These are phyloP conservation scores for Diplodus sargus DNA, from an alignment of 2,797 vertebrate species.

Conservation along the genomic window DNA sequence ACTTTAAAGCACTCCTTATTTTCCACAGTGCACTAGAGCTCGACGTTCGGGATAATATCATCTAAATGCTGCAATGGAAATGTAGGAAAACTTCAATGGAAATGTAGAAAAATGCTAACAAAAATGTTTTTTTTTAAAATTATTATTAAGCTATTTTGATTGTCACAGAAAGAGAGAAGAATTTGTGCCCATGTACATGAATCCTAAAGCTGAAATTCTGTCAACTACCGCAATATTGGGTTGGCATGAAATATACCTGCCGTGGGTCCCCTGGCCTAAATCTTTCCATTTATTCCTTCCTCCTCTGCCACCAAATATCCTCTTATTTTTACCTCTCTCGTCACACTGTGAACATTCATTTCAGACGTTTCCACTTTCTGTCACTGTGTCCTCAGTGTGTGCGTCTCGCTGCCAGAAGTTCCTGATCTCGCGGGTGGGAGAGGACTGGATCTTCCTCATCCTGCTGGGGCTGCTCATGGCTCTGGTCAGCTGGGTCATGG, in stretches of 20 bases:
- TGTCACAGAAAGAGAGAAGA: too few relatives aligned
- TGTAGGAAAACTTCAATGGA: too few relatives aligned
- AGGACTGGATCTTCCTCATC: conserved; percentile 99
- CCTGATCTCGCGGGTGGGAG: conserved; percentile 94
- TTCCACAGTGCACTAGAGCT: background rate
- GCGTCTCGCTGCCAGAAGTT: conserved; percentile 92
- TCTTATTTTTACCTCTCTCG: background rate
- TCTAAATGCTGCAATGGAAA: too few relatives aligned
- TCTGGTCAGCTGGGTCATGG: conserved; percentile 99
- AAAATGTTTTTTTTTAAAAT: too few relatives aligned
- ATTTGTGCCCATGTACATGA: too few relatives aligned
- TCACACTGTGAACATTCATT: conserved; percentile 5
- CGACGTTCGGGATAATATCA: too few relatives aligned
- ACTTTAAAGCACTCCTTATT: background rate
- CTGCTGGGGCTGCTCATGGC: conserved; percentile 97
- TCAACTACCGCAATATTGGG: too few relatives aligned
- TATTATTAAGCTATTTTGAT: too few relatives aligned
- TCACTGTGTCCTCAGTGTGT: conserved; percentile 84
- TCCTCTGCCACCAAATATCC: background rate
- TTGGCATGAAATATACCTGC: background rate
- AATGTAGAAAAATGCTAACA: too few relatives aligned
- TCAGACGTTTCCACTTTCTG: conserved; percentile 3
- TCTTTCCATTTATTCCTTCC: background rate
- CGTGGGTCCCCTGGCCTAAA: background rate
- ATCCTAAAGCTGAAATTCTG: too few relatives aligned